Evolutionary conservation across 2,113 vertebrate species (phyloP), one percentile per base, ranked within the genome.

Genomic region (Globicephala melas): DNA sequence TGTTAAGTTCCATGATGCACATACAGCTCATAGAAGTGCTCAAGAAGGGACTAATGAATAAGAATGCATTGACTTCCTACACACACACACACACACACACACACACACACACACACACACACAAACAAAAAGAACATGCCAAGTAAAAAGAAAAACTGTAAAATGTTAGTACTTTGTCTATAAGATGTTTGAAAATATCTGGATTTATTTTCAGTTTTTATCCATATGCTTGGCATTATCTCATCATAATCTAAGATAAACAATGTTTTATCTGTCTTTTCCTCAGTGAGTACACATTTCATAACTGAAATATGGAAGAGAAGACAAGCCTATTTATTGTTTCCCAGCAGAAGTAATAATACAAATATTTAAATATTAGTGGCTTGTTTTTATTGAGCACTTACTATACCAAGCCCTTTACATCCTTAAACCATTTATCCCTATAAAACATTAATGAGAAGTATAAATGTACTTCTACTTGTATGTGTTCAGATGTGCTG

Each of bases 131-230:
- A 23, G n/a, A 86, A 63, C 31, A 67, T 44, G 82, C n/a, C 36
- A 73, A 79, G 1, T 86, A 60, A 53, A 70, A 63, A 47, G 28
- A 71, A 94, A 89, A 41, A 3, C 5, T 67, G 6, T 86, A 53
- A 82, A 92, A 76, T 18, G 11, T 15, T 76, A 5, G 28, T 63
- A 21, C 15, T 87, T 86, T 14, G 36, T 94, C 82, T 89, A 38
- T 38, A 55, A 74, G 55, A 82, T 83, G 21, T 71, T 84, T 79
- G 21, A 84, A 88, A 50, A 76, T 3, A 47, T 53, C 44, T 79
- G 11, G 9, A 58, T 89, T 89, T 65, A 53, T 55, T 97, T 94
- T 81, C 25, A 17, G 65, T 91, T 94, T 80, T 89, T 41, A 85
- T 58, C 7, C 41, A 73, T 38, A 47, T 77, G 71, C 38, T 73